These are phyloP conservation scores for Vidua chalybeata DNA, from an alignment of 2,113 vertebrate species.

Conservation along the genomic window DNA sequence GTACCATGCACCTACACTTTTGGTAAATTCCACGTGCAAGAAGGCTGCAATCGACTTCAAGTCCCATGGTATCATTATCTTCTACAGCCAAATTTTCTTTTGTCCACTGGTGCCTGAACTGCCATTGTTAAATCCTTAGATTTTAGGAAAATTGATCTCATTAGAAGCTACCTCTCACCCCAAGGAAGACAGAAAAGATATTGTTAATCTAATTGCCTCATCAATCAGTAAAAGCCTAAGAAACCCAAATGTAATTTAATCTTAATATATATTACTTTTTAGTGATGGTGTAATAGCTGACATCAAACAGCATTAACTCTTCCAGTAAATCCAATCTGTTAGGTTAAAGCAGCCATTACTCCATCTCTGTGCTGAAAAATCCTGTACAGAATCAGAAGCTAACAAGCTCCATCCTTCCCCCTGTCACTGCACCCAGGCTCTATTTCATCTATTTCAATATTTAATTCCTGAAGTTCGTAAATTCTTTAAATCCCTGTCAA, in stretches of 20 bases:
- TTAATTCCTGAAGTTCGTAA: not conserved
- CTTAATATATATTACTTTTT: not conserved
- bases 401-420: not conserved
- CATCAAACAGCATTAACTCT: not conserved
- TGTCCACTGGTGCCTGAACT: not conserved
- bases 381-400: not conserved
- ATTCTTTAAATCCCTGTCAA: not conserved
- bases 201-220: not conserved
- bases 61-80: rapidly evolving
- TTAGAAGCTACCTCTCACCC: not conserved
- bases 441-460: not conserved
- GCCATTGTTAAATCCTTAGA: not conserved
- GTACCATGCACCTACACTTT: not conserved
- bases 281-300: not conserved
- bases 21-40: not conserved
- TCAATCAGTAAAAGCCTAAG: not conserved
- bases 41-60: not conserved
- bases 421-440: not conserved
- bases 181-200: not conserved
- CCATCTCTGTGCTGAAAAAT: not conserved
- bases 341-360: not conserved
- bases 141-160: not conserved
- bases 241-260: not conserved
- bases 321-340: not conserved
- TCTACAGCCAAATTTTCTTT: not conserved